A percentile compares a stretch with the other conserved stretches of the same genome.
These are phyloP conservation scores for Lipophrys pholis DNA, from an alignment of 2,113 vertebrate genomes.

Conservation along the genomic window DNA sequence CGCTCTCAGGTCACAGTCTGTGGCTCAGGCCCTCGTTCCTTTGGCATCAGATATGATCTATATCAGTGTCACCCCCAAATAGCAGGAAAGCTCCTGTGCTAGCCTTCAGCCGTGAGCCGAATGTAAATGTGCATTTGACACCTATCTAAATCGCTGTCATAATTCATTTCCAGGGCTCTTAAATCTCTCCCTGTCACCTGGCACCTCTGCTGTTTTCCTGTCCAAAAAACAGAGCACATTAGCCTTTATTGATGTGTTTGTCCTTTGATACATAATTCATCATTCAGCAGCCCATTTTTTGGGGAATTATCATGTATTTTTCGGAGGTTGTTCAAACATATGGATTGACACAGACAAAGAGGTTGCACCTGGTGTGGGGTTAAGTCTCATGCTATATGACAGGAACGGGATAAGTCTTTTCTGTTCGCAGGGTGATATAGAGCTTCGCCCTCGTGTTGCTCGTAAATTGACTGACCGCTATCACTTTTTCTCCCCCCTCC, in stretches of 20 bases:
- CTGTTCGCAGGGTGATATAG: slow-evolving; percentile 21
- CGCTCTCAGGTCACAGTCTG: slow-evolving; percentile 63
- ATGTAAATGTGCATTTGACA: slow-evolving; percentile 81
- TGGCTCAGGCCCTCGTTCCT: slow-evolving; percentile 49
- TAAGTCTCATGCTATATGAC: slow-evolving; percentile 59
- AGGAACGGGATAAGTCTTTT: slow-evolving; percentile 50
- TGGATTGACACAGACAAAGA: slow-evolving; percentile 60
- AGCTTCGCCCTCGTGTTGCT: background rate
- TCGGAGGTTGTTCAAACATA: slow-evolving; percentile 60
- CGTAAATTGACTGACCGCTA: background rate
- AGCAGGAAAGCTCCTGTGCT: slow-evolving; percentile 65
- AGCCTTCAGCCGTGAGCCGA: slow-evolving; percentile 71
- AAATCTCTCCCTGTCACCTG: slow-evolving; percentile 78
- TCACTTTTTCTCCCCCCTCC: background rate
- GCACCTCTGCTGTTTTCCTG: slow-evolving; percentile 74
- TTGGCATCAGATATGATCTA: slow-evolving; percentile 73
- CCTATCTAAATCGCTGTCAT: slow-evolving; percentile 84
- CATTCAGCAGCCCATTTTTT: slow-evolving; percentile 47
- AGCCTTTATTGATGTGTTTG: slow-evolving; percentile 79
- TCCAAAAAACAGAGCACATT: slow-evolving; percentile 74
- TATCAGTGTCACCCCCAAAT: slow-evolving; percentile 77
- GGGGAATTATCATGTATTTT: slow-evolving; percentile 59
- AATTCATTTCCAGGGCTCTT: slow-evolving; percentile 80
- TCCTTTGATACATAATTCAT: slow-evolving; percentile 82
- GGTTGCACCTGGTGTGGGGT: slow-evolving; percentile 38